These are phyloP conservation scores for Microplitis manilae DNA, from an alignment of 2,888 invertebrate genomes.

Conservation along the genomic window DNA sequence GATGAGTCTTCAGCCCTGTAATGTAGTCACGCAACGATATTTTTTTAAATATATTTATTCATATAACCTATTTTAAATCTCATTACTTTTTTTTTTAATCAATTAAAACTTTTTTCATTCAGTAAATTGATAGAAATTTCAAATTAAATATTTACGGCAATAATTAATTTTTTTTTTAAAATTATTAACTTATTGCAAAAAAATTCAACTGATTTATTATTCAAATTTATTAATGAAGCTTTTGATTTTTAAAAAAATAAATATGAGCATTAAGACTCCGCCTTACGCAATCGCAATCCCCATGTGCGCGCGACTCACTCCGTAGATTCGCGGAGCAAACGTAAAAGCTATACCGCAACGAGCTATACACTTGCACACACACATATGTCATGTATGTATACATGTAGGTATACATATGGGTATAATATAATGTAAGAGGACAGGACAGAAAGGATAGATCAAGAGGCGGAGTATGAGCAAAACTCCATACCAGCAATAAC, in stretches of 20 bases:
- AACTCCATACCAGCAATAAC: neutral
- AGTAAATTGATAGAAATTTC: too few species aligned
- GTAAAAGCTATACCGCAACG: neutral
- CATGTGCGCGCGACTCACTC: slow-evolving; percentile 1
- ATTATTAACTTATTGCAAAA: too few species aligned
- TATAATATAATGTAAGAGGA: slow-evolving; percentile 14
- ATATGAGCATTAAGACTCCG: slow-evolving; percentile 10
- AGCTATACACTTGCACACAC: slow-evolving; percentile 9
- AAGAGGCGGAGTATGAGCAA: slow-evolving; percentile 27
- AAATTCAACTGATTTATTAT: too few species aligned
- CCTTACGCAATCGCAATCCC: slow-evolving; percentile 26
- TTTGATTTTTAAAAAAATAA: neutral
- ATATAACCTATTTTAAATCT: too few species aligned
- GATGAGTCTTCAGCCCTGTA: neutral
- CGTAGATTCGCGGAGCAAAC: neutral
- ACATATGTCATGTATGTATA: slow-evolving; percentile 14
- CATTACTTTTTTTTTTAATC: too few species aligned
- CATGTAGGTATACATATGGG: neutral
- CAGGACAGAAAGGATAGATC: slow-evolving; percentile 31
- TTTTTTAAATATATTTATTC: too few species aligned
- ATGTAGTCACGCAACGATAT: neutral
- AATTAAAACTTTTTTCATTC: too few species aligned
- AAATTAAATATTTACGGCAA: too few species aligned
- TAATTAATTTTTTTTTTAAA: too few species aligned
- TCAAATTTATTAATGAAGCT: too few species aligned